A percentile compares a stretch with the other conserved stretches of the same genome.
Conservation (phyloP, 2,888 invertebrate species). For the Rutpela maculata region DNA sequence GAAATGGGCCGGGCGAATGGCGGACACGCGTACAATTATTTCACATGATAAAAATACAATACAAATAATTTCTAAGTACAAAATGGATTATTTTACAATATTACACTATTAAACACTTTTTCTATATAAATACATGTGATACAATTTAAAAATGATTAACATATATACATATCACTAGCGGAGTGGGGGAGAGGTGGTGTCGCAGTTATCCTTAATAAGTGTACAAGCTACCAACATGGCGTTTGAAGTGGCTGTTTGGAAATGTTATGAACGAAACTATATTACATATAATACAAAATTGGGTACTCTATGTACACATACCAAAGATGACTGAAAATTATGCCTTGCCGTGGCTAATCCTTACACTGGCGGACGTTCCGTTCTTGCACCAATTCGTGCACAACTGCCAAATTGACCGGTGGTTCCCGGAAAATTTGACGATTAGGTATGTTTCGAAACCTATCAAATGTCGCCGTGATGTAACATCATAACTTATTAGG, state of each 20-base stretch:
- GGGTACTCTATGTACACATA: slow-evolving; percentile 66
- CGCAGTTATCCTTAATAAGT: slow-evolving; percentile 68
- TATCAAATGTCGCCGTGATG: slow-evolving; percentile 26
- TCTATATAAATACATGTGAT: slow-evolving; percentile 69
- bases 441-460: slow-evolving; percentile 29
- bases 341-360: slow-evolving; percentile 42
- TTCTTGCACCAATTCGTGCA: background rate
- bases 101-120: slow-evolving; percentile 69
- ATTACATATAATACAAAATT: slow-evolving; percentile 73
- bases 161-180: slow-evolving; percentile 70
- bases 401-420: background rate
- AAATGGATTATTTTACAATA: slow-evolving; percentile 70
- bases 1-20: slow-evolving; percentile 35
- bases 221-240: slow-evolving; percentile 65
- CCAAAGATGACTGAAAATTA: slow-evolving; percentile 65
- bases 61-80: slow-evolving; percentile 69
- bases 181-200: slow-evolving; percentile 59
- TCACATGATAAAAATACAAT: slow-evolving; percentile 65
- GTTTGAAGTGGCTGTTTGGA: slow-evolving; percentile 68
- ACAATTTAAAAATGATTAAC: slow-evolving; percentile 67
- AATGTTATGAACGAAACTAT: slow-evolving; percentile 72
- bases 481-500: too few relatives aligned
- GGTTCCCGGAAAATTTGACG: background rate
- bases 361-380: slow-evolving; percentile 39
- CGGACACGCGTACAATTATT: slow-evolving; percentile 42